Conservation (phyloP, 2,888 invertebrate genomes). For the Himalopsyche anomala region DNA sequence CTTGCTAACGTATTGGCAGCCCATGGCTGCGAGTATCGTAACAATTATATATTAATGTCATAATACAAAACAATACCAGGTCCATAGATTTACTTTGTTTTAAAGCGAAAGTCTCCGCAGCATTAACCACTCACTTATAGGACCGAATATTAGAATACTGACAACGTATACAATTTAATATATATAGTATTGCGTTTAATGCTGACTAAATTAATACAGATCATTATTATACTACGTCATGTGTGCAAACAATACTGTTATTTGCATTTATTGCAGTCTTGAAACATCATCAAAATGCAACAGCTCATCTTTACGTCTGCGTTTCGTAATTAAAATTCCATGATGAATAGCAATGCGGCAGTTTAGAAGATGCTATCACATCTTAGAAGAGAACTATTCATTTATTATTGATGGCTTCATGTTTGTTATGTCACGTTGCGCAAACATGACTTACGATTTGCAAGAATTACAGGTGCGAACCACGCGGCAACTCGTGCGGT, state of each 20-base stretch:
- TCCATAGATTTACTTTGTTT: no score
- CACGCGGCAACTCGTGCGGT: neutral
- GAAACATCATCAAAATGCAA: neutral
- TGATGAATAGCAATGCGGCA: neutral
- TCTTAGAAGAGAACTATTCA: neutral
- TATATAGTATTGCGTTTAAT: no score
- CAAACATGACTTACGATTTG: neutral
- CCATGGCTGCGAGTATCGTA: no score
- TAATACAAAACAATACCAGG: no score
- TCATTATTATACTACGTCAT: no score
- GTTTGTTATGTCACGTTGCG: conserved; percentile 10
- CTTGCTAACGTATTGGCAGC: no score
- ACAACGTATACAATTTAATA: no score
- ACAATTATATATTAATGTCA: no score
- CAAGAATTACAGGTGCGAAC: neutral
- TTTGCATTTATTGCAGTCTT: neutral
- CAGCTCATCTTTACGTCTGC: neutral
- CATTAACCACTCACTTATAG: no score
- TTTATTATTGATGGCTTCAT: neutral
- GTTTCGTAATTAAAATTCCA: conserved; percentile 5
- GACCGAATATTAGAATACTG: no score
- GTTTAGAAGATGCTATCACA: neutral
- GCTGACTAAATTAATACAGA: no score
- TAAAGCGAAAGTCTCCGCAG: no score
- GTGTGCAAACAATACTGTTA: neutral